Percentiles rank a stretch among this genome's conserved stretches.
phyloP scores from a whole-genome alignment of 2,113 vertebrate species.

The Alexandromys fortis region DNA sequence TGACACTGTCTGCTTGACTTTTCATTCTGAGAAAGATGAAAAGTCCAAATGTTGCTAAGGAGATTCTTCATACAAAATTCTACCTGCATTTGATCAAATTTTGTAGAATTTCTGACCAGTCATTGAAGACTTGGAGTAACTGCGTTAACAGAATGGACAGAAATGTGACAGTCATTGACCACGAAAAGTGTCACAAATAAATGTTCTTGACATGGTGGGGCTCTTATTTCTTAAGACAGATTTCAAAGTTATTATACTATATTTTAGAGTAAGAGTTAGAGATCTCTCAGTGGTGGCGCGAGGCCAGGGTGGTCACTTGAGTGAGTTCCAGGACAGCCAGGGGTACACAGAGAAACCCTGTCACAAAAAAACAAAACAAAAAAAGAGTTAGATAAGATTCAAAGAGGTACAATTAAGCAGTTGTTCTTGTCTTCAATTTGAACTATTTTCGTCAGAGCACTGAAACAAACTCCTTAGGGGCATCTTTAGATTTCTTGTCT shows the following conservation, averaged over 20 bases:
- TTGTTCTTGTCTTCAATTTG: not conserved
- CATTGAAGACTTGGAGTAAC: conserved; percentile 16
- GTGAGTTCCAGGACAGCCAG: not conserved
- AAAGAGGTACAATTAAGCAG: not conserved
- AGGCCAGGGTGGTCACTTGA: not conserved
- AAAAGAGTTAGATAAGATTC: not conserved
- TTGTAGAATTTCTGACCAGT: conserved; percentile 27
- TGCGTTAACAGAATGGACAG: conserved; percentile 26
- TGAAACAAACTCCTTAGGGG: not conserved
- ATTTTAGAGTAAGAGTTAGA: not conserved
- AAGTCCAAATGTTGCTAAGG: not conserved
- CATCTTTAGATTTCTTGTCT: not conserved
- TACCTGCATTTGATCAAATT: conserved; percentile 28
- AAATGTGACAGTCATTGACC: conserved; percentile 14
- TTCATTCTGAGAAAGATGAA: conserved; percentile 25
- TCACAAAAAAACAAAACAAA: not conserved
- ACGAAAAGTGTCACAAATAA: conserved; percentile 12
- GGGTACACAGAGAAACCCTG: not conserved
- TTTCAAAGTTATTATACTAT: not conserved
- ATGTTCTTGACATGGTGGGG: not conserved
- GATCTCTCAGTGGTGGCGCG: too few species aligned
- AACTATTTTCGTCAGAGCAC: not conserved
- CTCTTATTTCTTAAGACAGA: conserved; percentile 19
- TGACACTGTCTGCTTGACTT: conserved; percentile 1
- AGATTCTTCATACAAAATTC: not conserved